Base-by-base conservation (phyloP, 2,888 invertebrate species). In the Willowsia nigromaculata region DNA sequence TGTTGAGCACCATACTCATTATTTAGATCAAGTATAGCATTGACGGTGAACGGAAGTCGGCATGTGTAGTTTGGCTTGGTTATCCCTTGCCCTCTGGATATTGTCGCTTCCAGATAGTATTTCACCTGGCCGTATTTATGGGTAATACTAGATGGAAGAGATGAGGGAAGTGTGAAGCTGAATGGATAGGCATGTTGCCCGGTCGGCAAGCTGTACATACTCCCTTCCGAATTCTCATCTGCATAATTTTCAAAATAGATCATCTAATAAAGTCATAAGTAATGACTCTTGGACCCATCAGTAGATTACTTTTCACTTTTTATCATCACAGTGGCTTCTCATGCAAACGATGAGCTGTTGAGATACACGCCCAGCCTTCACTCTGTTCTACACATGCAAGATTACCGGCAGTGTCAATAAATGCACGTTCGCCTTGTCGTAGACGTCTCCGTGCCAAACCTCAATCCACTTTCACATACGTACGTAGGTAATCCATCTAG, bases 11-110 rank as follows among this genome's bases (percentile, higher is more conserved):
- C 90, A 15, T 90, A 82, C 43, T 91, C 90, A 11, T 76, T 85
- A 68, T 90, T 88, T n/a, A 92, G 53, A 85, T 92, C 92, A 27
- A 88, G 84, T 22, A 90, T 84, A 6, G 91, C 91, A 59, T 89
- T 87, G n/a, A 92, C 89, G 0, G 83, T 85, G n/a, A 91, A 88
- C 2, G 90, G 88, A 3, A 89, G 33, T 62, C 89, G 81, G 65
- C 87, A 78, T 4, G 87, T 90, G 59, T 87, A 89, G 40, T 86
- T 81, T 33, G 90, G 74, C 59, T 91, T 91, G 40, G 81, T 82
- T 18, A 87, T 68, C 11, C 85, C 85, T 11, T 43, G 81, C 40
- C 83, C 76, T 53, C 90, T 53, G 18, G 87, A 78, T 18, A 90
- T 87, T 25, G 90, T 90, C 18, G 83, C 90, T 59, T 90, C 90